Evolutionary conservation across 2,797 vertebrate genomes (phyloP), one percentile per base, ranked within the genome.

Genomic region (Miichthys miiuy): DNA sequence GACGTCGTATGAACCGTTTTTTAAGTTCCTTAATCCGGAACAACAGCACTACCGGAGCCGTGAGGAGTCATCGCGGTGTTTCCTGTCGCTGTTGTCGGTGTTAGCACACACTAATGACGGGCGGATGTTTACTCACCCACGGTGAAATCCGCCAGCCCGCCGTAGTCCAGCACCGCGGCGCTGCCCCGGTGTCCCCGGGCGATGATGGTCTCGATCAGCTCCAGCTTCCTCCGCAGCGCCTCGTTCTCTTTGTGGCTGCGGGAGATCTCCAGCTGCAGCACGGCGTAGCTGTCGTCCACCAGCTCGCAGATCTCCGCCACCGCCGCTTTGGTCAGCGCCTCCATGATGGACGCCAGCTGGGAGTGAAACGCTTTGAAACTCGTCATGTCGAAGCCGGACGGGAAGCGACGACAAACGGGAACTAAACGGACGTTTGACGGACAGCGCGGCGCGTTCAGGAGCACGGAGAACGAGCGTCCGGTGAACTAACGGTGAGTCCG

Each of bases 261-360:
- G 66, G 25, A 46, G 16, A 95, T 66, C 87, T 95, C 93, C 62
- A 92, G 62, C 71, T 86, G 91, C 57, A 94, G n/a, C 57, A 74
- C 90, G 16, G 91, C 84, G 83, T 90, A 92, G 66, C 91, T 84
- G 27, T 88, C 91, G 1, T 92, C 93, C 86, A 95, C 83, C 82
- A 95, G 89, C 86, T 81, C 90, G 75, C 93, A 92, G 77, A 95
- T 92, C 88, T 95, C 93, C 62, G 89, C 69, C 88, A 94, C 92
- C 0, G 94, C 95, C 25, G 95, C 91, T 8, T 73, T 77, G 41
- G 91, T 80, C 88, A 95, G 88, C 5, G 91, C 86, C 91, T 95
- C 95, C 93, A 95, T 94, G 83, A 95, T 92, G 88, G 92, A 91
- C 60, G 92, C 60, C 65, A 95, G 68, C 75, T 94, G 93, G 0